Evolutionary conservation across 2,113 vertebrate species (phyloP).

Genomic region (Bambusicola thoracicus): DNA sequence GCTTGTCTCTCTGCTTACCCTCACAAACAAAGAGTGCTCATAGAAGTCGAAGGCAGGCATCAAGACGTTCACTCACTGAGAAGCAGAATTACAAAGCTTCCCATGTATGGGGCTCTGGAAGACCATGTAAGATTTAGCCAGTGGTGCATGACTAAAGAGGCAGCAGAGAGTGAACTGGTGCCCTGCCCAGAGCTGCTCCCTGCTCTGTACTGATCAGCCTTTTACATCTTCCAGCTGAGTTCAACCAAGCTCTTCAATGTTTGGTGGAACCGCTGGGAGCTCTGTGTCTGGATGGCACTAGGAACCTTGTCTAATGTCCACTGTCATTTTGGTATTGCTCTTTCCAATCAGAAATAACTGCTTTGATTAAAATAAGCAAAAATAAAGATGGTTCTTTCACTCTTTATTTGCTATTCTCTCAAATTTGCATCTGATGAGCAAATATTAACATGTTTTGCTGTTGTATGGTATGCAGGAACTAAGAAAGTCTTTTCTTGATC

Average conservation of each 20-base stretch:
- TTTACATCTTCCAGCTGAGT: not conserved
- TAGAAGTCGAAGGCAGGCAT: fast-evolving
- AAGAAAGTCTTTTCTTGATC: not conserved
- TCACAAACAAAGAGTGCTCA: not conserved
- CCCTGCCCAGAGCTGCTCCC: not conserved
- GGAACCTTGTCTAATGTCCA: not conserved
- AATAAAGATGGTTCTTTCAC: not conserved
- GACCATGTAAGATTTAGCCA: not conserved
- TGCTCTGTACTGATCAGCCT: not conserved
- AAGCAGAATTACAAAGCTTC: not conserved
- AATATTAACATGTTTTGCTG: not conserved
- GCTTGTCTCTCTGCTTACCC: not conserved
- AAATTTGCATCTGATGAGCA: not conserved
- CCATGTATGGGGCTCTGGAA: not conserved
- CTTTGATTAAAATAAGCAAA: too few species aligned
- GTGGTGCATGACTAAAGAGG: not conserved
- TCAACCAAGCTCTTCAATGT: not conserved
- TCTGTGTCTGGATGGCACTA: not conserved
- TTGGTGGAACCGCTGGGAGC: not conserved
- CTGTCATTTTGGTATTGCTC: not conserved
- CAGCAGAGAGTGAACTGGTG: not conserved
- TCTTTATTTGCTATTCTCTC: not conserved
- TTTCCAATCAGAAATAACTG: not conserved
- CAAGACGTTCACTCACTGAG: not conserved
- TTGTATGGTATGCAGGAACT: not conserved